phyloP scores from a whole-genome alignment of 1,140 invertebrate genomes.

The Papilio aristodemus region DNA sequence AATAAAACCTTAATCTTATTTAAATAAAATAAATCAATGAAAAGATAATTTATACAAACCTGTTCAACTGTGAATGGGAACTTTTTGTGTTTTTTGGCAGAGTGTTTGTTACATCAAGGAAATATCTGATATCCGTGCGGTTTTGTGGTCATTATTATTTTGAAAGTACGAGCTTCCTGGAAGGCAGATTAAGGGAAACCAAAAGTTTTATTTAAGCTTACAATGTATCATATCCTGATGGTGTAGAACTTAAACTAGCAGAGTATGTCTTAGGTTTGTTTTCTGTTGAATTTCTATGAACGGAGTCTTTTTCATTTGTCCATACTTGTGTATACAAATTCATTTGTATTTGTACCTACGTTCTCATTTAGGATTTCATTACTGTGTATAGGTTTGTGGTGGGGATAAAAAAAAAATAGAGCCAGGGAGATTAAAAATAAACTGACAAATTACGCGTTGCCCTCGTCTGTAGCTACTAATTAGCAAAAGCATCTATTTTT shows the following conservation, averaged over 20 bases:
- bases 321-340: no score
- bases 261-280: background rate
- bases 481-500: background rate
- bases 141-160: slow-evolving; percentile 11
- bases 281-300: background rate
- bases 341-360: background rate
- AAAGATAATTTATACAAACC: background rate
- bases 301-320: no score
- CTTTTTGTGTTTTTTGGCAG: slow-evolving; percentile 5
- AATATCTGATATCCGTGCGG: slow-evolving; percentile 10
- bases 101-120: slow-evolving; percentile 12
- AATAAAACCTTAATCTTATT: background rate
- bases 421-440: slow-evolving; percentile 24
- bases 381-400: no score
- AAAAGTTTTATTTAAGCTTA: background rate
- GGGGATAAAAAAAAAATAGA: background rate
- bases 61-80: background rate
- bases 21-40: background rate
- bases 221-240: background rate
- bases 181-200: slow-evolving; percentile 6
- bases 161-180: slow-evolving; percentile 12
- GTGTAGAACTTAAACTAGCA: background rate
- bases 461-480: background rate
- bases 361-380: no score
- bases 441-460: slow-evolving; percentile 24